A percentile compares a stretch with the other conserved stretches of the same genome.
These are phyloP conservation scores for Mionectes olivaceus DNA, from an alignment of 2,797 vertebrate species.

Conservation along the genomic window DNA sequence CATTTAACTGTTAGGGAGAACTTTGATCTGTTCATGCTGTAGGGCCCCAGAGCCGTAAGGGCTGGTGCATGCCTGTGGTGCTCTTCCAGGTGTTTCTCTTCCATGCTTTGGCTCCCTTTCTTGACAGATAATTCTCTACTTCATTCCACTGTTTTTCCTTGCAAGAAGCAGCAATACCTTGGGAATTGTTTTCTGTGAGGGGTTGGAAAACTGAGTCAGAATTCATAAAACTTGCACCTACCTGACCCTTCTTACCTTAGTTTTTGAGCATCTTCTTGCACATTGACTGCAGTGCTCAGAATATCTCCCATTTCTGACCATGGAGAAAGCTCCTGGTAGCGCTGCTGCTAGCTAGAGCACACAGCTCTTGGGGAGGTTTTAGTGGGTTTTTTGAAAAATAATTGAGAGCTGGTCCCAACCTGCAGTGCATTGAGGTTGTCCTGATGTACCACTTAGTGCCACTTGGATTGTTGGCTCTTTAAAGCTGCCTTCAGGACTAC, in stretches of 20 bases:
- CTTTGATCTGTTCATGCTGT: neutral
- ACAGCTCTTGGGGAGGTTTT: neutral
- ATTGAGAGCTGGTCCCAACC: neutral
- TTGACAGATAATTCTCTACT: neutral
- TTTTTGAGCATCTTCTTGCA: neutral
- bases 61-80: neutral
- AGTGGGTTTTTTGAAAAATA: neutral
- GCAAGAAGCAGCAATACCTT: neutral
- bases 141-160: neutral
- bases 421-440: fast-evolving
- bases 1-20: neutral
- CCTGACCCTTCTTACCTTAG: neutral
- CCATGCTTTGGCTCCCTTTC: neutral
- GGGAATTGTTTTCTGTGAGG: neutral
- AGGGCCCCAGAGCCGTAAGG: neutral
- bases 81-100: neutral
- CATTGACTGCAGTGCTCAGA: neutral
- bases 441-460: neutral
- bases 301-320: neutral
- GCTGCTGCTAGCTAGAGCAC: neutral
- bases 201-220: neutral
- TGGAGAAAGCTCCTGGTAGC: neutral
- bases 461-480: neutral
- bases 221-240: neutral
- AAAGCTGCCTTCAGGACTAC: neutral